Conservation (phyloP, 2,888 invertebrate genomes). For the Agrypnus murinus region DNA sequence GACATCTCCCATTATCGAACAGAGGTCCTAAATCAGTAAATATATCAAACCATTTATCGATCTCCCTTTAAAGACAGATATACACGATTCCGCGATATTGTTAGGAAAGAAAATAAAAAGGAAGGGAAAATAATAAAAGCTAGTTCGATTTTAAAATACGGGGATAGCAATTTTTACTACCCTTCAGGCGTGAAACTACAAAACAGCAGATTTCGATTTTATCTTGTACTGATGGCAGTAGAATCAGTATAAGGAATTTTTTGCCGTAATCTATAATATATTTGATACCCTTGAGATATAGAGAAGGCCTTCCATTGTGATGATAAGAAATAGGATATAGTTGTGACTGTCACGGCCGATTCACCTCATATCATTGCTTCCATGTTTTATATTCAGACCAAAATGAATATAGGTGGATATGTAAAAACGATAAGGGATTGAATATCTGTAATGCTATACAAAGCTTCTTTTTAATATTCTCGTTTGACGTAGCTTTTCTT, state of each 20-base stretch:
- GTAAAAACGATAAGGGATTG: slow-evolving; percentile 33
- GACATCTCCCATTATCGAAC: slow-evolving; percentile 50
- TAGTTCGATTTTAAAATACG: background rate
- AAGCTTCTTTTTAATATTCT: slow-evolving; percentile 24
- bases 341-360: slow-evolving; percentile 46
- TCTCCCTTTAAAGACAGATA: slow-evolving; percentile 9
- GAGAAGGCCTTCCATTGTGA: slow-evolving; percentile 56
- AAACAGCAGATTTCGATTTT: slow-evolving; percentile 56
- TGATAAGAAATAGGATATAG: slow-evolving; percentile 47
- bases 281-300: slow-evolving; percentile 64
- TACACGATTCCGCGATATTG: slow-evolving; percentile 4
- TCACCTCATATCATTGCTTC: slow-evolving; percentile 49
- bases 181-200: slow-evolving; percentile 56
- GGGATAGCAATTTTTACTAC: slow-evolving; percentile 56
- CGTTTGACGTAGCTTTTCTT: slow-evolving; percentile 3
- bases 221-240: slow-evolving; percentile 58
- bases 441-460: slow-evolving; percentile 31
- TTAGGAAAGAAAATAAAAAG: too few species aligned
- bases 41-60: slow-evolving; percentile 47
- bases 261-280: slow-evolving; percentile 63
- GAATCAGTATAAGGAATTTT: slow-evolving; percentile 60
- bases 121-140: background rate
- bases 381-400: slow-evolving; percentile 29
- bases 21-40: slow-evolving; percentile 40
- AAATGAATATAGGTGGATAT: slow-evolving; percentile 21